phyloP scores from a whole-genome alignment of 1,140 invertebrate species.

The Meteorus sp. region DNA sequence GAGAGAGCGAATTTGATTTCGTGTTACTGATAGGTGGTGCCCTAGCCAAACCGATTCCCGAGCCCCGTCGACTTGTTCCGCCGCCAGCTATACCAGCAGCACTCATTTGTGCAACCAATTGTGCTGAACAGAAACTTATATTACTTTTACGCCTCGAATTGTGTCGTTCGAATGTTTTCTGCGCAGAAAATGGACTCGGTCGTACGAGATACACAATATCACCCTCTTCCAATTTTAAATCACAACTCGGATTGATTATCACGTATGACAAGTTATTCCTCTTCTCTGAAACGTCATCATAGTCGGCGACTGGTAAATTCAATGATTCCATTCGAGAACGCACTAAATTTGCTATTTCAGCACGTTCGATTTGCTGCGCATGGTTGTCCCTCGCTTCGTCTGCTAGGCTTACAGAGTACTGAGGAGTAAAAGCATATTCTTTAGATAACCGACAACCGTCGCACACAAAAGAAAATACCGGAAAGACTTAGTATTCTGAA shows the following conservation, averaged over 20 bases:
- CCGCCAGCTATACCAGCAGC: conserved; percentile 62
- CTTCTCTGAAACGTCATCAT: conserved; percentile 92
- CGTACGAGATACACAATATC: conserved; percentile 93
- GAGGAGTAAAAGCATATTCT: conserved; percentile 38
- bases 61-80: conserved; percentile 58
- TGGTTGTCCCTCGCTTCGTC: conserved; percentile 86
- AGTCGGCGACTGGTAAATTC: conserved; percentile 85
- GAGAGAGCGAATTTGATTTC: conserved; percentile 84
- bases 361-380: conserved; percentile 87
- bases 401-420: conserved; percentile 79
- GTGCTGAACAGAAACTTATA: conserved; percentile 84
- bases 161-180: conserved; percentile 90
- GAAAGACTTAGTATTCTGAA: no score
- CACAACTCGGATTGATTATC: conserved; percentile 97
- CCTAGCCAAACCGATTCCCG: conserved; percentile 67
- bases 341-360: conserved; percentile 93
- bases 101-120: conserved; percentile 66
- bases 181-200: conserved; percentile 88
- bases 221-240: conserved; percentile 92
- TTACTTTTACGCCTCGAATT: conserved; percentile 88
- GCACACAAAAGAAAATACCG: no score
- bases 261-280: conserved; percentile 93
- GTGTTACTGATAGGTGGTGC: conserved; percentile 77
- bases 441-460: no score
- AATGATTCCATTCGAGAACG: conserved; percentile 91